Percentiles rank a stretch among this genome's conserved stretches.
These are phyloP conservation scores for Pteropus rufus DNA, from an alignment of 2,797 vertebrate genomes.

Conservation along the genomic window DNA sequence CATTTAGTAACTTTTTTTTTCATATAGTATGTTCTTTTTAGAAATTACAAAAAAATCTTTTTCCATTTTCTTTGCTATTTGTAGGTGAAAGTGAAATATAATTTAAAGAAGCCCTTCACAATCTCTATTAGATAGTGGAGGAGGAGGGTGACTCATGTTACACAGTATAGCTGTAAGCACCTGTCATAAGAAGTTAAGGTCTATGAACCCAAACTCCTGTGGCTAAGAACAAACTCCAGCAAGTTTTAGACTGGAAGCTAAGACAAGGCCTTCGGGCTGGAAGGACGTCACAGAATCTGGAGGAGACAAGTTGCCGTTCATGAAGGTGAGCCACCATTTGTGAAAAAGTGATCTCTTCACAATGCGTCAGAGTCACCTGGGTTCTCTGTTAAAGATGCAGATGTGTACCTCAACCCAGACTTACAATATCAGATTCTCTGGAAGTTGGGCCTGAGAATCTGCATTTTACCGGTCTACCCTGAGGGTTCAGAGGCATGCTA, in stretches of 20 bases:
- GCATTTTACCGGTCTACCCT: not conserved
- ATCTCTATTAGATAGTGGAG: not conserved
- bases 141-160: not conserved
- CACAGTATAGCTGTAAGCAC: not conserved
- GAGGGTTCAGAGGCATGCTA: not conserved
- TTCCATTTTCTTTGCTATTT: not conserved
- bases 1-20: not conserved
- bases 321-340: not conserved
- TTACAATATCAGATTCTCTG: not conserved
- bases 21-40: not conserved
- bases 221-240: not conserved
- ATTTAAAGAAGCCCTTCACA: not conserved
- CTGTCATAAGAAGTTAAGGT: not conserved
- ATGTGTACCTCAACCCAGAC: not conserved
- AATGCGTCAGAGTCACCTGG: not conserved
- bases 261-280: not conserved
- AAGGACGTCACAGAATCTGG: not conserved
- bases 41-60: not conserved
- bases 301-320: not conserved
- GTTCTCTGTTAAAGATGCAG: not conserved
- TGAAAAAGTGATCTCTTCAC: not conserved
- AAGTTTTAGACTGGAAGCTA: not conserved
- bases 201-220: not conserved
- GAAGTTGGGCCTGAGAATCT: not conserved
- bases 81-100: not conserved